These are phyloP conservation scores for Scaptomyza flava DNA, from an alignment of 2,888 invertebrate species.

Conservation along the genomic window DNA sequence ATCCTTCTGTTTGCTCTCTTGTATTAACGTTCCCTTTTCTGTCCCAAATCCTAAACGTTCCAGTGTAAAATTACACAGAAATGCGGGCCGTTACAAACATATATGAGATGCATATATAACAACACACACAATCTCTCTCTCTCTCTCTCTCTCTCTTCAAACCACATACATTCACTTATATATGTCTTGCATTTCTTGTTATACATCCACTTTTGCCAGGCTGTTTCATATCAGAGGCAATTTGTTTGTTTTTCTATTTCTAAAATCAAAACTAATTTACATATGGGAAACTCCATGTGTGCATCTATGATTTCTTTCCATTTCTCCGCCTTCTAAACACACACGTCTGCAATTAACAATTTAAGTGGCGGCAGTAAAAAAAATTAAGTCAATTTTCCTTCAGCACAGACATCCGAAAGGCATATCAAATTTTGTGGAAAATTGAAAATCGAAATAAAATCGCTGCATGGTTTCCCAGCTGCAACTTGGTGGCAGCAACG, in stretches of 20 bases:
- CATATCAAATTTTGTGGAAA: constrained; percentile 43
- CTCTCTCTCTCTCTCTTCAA: not conserved
- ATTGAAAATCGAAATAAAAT: constrained; percentile 46
- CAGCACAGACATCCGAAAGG: constrained; percentile 24
- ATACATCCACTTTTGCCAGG: constrained; percentile 17
- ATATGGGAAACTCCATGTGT: constrained; percentile 57
- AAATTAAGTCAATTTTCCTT: constrained; percentile 53
- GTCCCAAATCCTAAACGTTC: constrained; percentile 19
- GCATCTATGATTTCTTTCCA: not conserved
- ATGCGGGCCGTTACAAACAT: constrained; percentile 58
- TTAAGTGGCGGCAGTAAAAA: constrained; percentile 67
- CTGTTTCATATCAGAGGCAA: constrained; percentile 47
- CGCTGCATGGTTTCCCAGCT: constrained; percentile 39
- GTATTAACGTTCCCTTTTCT: constrained; percentile 3
- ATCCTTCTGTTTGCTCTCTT: constrained; percentile 12
- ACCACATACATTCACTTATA: not conserved
- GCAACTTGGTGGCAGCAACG: constrained; percentile 14
- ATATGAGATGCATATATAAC: constrained; percentile 21
- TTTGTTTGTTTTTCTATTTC: constrained; percentile 45
- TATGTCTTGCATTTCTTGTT: not conserved
- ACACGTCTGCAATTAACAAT: constrained; percentile 60
- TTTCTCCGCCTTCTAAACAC: constrained; percentile 7
- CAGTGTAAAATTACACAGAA: constrained; percentile 63
- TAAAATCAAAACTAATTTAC: constrained; percentile 58
- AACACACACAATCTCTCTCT: not conserved